These are phyloP conservation scores for Volucella inanis DNA, from an alignment of 2,888 invertebrate species.

Conservation along the genomic window DNA sequence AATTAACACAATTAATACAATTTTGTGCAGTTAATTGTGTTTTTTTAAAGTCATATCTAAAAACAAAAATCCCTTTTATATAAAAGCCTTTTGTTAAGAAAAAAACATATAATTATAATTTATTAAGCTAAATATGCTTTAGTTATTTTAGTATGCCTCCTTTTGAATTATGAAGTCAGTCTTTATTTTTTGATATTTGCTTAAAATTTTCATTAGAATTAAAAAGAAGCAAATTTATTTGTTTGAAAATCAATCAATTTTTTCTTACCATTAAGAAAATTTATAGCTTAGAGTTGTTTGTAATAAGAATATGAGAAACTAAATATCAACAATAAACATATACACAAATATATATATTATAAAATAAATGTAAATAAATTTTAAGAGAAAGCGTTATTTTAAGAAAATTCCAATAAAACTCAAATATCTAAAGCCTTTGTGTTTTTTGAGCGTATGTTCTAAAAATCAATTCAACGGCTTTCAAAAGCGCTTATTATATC, in stretches of 20 bases:
- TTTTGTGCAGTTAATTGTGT: too few species aligned
- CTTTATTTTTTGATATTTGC: background rate
- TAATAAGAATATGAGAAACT: constrained; percentile 31
- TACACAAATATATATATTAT: constrained; percentile 42
- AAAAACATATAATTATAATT: too few species aligned
- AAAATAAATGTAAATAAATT: constrained; percentile 2
- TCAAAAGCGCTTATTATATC: too few species aligned
- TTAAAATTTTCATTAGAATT: constrained; percentile 26
- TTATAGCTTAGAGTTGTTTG: constrained; percentile 61
- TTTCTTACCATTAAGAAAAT: constrained; percentile 42
- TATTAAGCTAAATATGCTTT: too few species aligned
- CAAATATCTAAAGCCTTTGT: constrained; percentile 17
- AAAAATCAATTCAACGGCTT: too few species aligned
- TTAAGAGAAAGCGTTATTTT: constrained; percentile 45
- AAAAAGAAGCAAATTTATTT: constrained; percentile 11
- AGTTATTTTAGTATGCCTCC: too few species aligned
- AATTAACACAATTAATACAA: too few species aligned
- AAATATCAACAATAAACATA: constrained; percentile 8
- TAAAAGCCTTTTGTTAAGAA: too few species aligned
- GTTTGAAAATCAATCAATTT: constrained; percentile 7
- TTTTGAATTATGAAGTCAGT: too few species aligned
- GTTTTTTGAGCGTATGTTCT: too few species aligned
- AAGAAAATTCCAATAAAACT: constrained; percentile 60
- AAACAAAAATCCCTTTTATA: too few species aligned
- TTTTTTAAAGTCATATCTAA: too few species aligned